Evolutionary conservation across 2,888 invertebrate genomes (phyloP).

Genomic region (Troides oblongomaculatus): DNA sequence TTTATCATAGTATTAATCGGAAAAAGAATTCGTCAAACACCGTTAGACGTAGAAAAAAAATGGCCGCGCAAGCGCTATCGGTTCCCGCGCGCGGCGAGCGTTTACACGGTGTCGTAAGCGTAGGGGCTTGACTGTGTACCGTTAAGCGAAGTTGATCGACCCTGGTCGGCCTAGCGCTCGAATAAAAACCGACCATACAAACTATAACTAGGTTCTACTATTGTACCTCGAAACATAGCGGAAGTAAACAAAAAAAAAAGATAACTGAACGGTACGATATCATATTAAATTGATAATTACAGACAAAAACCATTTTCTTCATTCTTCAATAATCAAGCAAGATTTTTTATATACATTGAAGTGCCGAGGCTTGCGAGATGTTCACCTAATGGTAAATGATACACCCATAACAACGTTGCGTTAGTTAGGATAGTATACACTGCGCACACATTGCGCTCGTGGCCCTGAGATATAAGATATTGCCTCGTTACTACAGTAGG

Average conservation of each 20-base stretch:
- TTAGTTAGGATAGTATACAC: too few relatives aligned
- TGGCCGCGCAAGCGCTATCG: constrained; percentile 1
- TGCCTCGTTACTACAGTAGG: too few relatives aligned
- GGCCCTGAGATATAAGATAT: too few relatives aligned
- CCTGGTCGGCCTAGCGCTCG: constrained; percentile 46
- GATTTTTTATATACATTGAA: too few relatives aligned
- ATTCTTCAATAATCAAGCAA: too few relatives aligned
- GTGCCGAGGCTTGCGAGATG: too few relatives aligned
- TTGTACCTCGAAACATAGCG: constrained; percentile 32
- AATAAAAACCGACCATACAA: constrained; percentile 32
- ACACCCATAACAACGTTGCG: too few relatives aligned
- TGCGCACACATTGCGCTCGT: too few relatives aligned
- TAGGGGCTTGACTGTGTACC: constrained; percentile 46
- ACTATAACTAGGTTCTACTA: constrained; percentile 36
- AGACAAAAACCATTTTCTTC: too few relatives aligned
- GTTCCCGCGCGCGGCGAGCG: constrained; percentile 19
- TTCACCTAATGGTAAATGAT: too few relatives aligned
- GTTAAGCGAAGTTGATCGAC: constrained; percentile 71
- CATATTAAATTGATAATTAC: not conserved
- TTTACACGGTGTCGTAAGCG: constrained; percentile 41
- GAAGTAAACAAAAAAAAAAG: constrained; percentile 1
- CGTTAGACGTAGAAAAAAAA: constrained; percentile 21
- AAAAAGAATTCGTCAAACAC: constrained; percentile 1
- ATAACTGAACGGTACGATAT: not conserved
- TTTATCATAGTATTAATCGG: not conserved